Conservation (phyloP, 2,797 vertebrate genomes). For the Emydoidea blandingii region DNA sequence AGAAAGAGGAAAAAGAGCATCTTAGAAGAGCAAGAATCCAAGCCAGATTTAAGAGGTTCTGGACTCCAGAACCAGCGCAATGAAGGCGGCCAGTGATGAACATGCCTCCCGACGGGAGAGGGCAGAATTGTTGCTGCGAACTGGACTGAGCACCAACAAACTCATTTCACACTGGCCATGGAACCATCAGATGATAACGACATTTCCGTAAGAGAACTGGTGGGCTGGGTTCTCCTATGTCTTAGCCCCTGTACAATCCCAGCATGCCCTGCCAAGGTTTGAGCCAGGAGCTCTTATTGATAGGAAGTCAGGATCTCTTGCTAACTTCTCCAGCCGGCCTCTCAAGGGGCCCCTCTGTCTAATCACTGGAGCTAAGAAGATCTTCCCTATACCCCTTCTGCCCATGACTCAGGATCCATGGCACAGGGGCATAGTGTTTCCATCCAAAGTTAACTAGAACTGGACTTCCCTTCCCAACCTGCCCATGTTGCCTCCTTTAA, state of each 20-base stretch:
- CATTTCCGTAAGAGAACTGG: neutral
- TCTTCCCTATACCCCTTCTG: neutral
- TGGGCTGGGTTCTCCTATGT: neutral
- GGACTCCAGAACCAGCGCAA: neutral
- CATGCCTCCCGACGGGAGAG: neutral
- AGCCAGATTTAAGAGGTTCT: neutral
- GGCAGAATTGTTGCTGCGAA: neutral
- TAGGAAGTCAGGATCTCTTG: neutral
- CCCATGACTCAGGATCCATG: neutral
- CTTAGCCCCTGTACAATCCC: neutral
- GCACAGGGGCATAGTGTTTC: neutral
- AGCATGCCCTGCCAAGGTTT: neutral
- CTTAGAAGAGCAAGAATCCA: neutral
- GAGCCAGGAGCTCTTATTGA: accelerated
- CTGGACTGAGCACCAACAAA: neutral
- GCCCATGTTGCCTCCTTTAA: neutral
- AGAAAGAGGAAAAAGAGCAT: neutral
- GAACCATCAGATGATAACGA: neutral
- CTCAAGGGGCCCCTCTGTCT: neutral
- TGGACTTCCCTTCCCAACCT: neutral
- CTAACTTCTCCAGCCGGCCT: neutral
- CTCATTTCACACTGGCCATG: neutral
- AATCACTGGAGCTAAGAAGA: neutral
- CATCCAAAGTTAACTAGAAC: neutral
- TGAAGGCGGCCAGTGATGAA: neutral